Conservation (phyloP, 2,888 invertebrate genomes). For the Diarsia dahlii region DNA sequence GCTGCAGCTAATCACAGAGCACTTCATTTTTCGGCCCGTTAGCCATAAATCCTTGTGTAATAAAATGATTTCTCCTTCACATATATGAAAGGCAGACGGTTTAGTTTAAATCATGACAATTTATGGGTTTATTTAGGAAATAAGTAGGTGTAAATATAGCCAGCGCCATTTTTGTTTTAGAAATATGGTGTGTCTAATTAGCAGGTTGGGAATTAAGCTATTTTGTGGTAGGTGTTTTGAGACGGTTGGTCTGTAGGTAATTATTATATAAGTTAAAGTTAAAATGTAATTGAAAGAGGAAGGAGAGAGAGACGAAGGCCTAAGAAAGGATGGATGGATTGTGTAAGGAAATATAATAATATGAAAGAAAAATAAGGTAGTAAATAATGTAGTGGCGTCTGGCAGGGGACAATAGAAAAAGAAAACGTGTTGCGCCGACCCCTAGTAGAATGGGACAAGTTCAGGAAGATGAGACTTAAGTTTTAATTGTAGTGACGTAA, state of each 20-base stretch:
- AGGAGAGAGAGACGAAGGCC: too few species aligned
- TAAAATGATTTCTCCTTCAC: constrained; percentile 47
- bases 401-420: too few species aligned
- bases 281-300: too few species aligned
- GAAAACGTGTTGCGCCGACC: too few species aligned
- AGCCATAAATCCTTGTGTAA: constrained; percentile 50
- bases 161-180: constrained; percentile 49
- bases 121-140: constrained; percentile 59
- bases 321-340: too few species aligned
- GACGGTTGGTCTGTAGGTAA: neutral
- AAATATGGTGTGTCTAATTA: constrained; percentile 40
- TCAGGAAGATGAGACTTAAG: too few species aligned
- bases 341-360: too few species aligned
- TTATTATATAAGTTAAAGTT: too few species aligned
- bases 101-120: constrained; percentile 61
- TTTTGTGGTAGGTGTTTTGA: constrained; percentile 15
- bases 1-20: constrained; percentile 35
- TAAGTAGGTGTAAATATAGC: constrained; percentile 53
- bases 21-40: constrained; percentile 26
- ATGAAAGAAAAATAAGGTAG: too few species aligned
- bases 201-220: constrained; percentile 27
- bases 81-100: constrained; percentile 43
- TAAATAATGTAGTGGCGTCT: too few species aligned
- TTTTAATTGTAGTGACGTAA: neutral
- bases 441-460: too few species aligned